These are phyloP conservation scores for Idaea biselata DNA, from an alignment of 2,888 invertebrate genomes.

Conservation along the genomic window DNA sequence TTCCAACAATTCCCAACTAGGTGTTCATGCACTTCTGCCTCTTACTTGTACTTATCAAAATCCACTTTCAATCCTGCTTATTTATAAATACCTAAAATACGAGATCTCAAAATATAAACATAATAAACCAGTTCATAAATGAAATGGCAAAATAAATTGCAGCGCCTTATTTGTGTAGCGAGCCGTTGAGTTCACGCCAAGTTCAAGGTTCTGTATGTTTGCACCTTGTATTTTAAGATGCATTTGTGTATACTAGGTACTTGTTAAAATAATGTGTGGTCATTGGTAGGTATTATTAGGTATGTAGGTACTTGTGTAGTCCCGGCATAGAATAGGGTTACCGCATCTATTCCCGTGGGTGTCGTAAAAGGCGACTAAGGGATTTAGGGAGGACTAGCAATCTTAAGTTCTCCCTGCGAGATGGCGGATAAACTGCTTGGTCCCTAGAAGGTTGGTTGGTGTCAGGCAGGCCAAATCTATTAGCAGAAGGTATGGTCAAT, in stretches of 20 bases:
- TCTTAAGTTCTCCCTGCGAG: too few species aligned
- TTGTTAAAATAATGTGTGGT: neutral
- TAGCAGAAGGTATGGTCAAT: too few species aligned
- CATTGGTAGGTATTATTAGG: too few species aligned
- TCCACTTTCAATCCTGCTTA: neutral
- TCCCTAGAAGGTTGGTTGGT: too few species aligned
- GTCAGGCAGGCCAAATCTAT: too few species aligned
- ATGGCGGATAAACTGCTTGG: too few species aligned
- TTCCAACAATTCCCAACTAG: too few species aligned
- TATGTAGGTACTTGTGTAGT: too few species aligned
- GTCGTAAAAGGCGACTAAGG: too few species aligned
- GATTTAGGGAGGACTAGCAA: too few species aligned
- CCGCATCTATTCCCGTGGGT: too few species aligned
- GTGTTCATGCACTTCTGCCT: neutral
- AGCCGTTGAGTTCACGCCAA: neutral
- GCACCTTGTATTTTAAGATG: neutral
- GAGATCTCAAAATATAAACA: neutral
- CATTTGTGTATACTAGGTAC: neutral
- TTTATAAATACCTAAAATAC: neutral
- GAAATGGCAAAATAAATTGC: neutral
- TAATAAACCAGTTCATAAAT: neutral
- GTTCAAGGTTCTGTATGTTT: neutral
- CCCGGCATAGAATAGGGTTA: too few species aligned
- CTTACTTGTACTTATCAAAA: neutral
- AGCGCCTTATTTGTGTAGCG: neutral